Conservation (phyloP, 1,140 invertebrate species). For the Hyles euphorbiae region DNA sequence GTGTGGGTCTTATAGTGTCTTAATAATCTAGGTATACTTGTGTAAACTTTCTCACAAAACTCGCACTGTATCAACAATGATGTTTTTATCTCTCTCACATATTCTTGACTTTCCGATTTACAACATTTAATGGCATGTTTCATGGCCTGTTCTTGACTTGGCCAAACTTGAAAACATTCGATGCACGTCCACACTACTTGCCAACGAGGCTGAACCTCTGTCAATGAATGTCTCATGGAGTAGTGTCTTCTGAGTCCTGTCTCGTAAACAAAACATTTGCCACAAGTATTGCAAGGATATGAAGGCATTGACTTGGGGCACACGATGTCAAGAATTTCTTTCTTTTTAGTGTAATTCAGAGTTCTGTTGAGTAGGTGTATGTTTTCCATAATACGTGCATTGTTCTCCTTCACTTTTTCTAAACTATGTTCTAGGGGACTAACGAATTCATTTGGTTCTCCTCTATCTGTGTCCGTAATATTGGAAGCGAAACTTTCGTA, state of each 20-base stretch:
- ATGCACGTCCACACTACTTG: slow-evolving; percentile 69
- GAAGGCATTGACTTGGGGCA: slow-evolving; percentile 46
- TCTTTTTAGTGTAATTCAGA: slow-evolving; percentile 62
- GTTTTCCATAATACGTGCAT: slow-evolving; percentile 68
- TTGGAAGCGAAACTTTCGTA: too few species aligned
- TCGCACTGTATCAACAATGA: slow-evolving; percentile 59
- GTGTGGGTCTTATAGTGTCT: slow-evolving; percentile 56
- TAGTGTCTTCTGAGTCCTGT: slow-evolving; percentile 57
- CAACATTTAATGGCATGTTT: slow-evolving; percentile 50
- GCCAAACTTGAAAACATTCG: slow-evolving; percentile 69
- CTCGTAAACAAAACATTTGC: slow-evolving; percentile 65
- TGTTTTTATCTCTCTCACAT: slow-evolving; percentile 55
- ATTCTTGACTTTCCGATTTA: slow-evolving; percentile 36
- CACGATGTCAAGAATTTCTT: slow-evolving; percentile 52
- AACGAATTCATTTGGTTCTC: too few species aligned
- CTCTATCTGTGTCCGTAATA: too few species aligned
- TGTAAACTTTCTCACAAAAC: slow-evolving; percentile 69
- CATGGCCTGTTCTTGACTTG: slow-evolving; percentile 45
- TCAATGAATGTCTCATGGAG: slow-evolving; percentile 41
- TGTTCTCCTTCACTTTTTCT: slow-evolving; percentile 68
- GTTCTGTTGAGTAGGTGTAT: slow-evolving; percentile 66
- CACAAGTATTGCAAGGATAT: slow-evolving; percentile 56
- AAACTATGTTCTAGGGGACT: slow-evolving; percentile 63
- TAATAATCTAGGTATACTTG: slow-evolving; percentile 58
- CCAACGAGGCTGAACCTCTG: slow-evolving; percentile 50